A percentile compares a stretch with the other conserved stretches of the same genome.
phyloP scores from a whole-genome alignment of 2,797 vertebrate species.

The Yasuhikotakia modesta region DNA sequence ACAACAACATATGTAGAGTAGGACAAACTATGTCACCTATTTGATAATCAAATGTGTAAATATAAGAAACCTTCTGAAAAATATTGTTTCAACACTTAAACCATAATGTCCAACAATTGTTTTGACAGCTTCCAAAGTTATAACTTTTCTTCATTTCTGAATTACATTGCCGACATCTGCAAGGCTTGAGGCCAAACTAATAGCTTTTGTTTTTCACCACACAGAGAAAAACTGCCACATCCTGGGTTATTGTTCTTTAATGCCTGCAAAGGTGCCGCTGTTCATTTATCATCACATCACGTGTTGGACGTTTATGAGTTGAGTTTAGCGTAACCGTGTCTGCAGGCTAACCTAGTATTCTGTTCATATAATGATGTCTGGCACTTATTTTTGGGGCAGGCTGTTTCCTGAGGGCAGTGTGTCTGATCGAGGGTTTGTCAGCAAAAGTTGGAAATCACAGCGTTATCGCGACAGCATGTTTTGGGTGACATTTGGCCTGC shows the following conservation, averaged over 20 bases:
- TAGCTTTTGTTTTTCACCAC: slow-evolving; percentile 35
- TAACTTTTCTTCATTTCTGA: slow-evolving; percentile 24
- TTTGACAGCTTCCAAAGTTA: slow-evolving; percentile 26
- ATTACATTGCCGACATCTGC: slow-evolving; percentile 36
- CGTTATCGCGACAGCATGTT: background rate
- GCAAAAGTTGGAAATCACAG: background rate
- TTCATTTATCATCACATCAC: slow-evolving; percentile 35
- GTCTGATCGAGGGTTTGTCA: slow-evolving; percentile 25
- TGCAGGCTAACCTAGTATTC: slow-evolving; percentile 10
- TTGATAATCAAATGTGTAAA: too few species aligned
- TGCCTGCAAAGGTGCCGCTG: slow-evolving; percentile 30
- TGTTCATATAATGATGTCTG: slow-evolving; percentile 1
- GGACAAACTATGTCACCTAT: too few species aligned
- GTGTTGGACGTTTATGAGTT: slow-evolving; percentile 1
- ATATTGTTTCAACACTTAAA: too few species aligned
- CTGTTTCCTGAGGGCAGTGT: slow-evolving; percentile 2
- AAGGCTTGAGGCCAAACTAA: slow-evolving; percentile 30
- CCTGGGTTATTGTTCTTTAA: slow-evolving; percentile 46
- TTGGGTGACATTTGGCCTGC: slow-evolving; percentile 7
- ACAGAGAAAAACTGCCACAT: slow-evolving; percentile 25
- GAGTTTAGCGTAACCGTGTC: slow-evolving; percentile 1
- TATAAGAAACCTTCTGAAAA: too few species aligned
- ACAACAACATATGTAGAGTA: too few species aligned
- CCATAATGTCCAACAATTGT: too few species aligned
- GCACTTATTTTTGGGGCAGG: slow-evolving; percentile 2